phyloP scores from a whole-genome alignment of 2,113 vertebrate species.

The Bostrychus sinensis region DNA sequence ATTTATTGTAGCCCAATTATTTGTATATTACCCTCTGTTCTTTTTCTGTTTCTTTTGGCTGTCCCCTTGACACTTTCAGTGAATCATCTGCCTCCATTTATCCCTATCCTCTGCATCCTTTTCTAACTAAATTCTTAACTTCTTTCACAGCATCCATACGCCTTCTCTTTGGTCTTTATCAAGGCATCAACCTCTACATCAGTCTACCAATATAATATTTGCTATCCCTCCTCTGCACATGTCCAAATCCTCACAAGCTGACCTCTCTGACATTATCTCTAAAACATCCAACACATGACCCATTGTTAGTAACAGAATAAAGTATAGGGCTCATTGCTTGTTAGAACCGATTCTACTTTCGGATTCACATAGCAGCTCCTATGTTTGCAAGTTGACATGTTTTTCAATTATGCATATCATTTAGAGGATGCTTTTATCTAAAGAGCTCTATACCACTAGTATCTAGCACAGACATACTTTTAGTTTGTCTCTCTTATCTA shows the following conservation, averaged over 20 bases:
- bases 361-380: conserved; percentile 36
- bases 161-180: too few species aligned
- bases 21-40: too few species aligned
- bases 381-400: conserved; percentile 48
- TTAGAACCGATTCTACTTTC: neutral
- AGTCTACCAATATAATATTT: too few species aligned
- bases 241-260: neutral
- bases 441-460: conserved; percentile 34
- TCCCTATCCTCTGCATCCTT: too few species aligned
- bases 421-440: conserved; percentile 64
- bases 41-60: too few species aligned
- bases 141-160: too few species aligned
- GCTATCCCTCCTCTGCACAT: too few species aligned
- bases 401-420: conserved; percentile 67
- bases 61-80: too few species aligned
- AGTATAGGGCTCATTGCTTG: neutral
- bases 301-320: neutral
- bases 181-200: too few species aligned
- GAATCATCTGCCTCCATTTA: too few species aligned
- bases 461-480: conserved; percentile 36
- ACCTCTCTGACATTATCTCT: neutral
- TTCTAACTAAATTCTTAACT: too few species aligned
- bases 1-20: too few species aligned
- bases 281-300: neutral
- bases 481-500: conserved; percentile 21